Base-by-base conservation (phyloP, 2,113 vertebrate species). In the Hypocryptadius cinnamomeus region DNA sequence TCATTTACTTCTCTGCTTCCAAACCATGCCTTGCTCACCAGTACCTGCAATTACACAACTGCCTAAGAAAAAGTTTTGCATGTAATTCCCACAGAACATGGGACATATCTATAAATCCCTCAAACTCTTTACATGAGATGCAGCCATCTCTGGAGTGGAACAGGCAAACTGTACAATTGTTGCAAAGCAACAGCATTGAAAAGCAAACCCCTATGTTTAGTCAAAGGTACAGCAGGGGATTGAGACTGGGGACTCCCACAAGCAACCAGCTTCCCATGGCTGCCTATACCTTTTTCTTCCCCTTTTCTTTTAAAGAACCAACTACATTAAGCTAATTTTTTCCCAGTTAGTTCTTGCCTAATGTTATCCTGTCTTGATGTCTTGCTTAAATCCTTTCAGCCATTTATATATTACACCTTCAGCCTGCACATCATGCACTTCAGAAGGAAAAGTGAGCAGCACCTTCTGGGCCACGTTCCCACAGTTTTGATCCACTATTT, bases 401-500 rank as follows among this genome's bases (percentile, higher is more conserved):
- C 48, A 11, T 95, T 57, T 60, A 64, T 7, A 37, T n/a, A 63
- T 44, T 72, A 81, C 28, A 96, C 79, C 90, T 90, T 44, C 81
- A 97, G 64, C 68, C 69, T 82, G 71, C 93, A 89, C 23, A 20
- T 79, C 12, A 12, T 47, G 42, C 80, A 57, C 92, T 93, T 85
- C 48, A 35, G 81, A 95, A 90, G 65, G 79, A 90, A 69, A 92
- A 94, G 47, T 22, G 25, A 77, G 40, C 63, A 92, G 74, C 23
- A 82, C 31, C 78, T 80, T 90, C 94, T 93, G 51, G 71, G 51
- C 68, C 61, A 71, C 8, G 0, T 79, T 84, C 63, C 84, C 84
- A 87, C 80, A 68, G 48, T 88, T 54, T 90, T 92, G 95, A 96
- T 86, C 87, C 89, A 61, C 82, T 91, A 79, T 90, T 95, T 94